Percentiles rank a stretch among this genome's conserved stretches.
phyloP scores from a whole-genome alignment of 2,113 vertebrate species.

The Macroglossus sobrinus region DNA sequence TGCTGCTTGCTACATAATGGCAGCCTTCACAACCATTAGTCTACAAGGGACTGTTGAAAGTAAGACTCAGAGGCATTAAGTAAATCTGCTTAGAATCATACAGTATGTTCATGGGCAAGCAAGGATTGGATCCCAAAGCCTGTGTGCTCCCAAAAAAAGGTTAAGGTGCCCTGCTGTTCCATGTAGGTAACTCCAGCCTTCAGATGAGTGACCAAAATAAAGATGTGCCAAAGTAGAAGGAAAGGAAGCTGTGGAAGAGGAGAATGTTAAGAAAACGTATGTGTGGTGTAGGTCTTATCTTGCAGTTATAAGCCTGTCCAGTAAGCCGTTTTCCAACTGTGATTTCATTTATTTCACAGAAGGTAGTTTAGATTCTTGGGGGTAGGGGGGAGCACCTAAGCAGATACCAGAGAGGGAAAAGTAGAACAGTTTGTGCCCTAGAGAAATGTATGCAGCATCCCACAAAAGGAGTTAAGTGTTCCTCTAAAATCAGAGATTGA shows the following conservation, averaged over 20 bases:
- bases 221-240: not conserved
- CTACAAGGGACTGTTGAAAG: not conserved
- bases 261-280: not conserved
- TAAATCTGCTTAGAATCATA: not conserved
- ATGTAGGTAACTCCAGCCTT: not conserved
- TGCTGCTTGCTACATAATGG: not conserved
- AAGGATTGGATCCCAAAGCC: not conserved
- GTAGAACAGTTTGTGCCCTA: constrained; percentile 86
- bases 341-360: constrained; percentile 83
- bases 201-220: not conserved
- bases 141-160: not conserved
- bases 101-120: not conserved
- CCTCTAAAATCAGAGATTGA: constrained; percentile 88
- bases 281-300: constrained; percentile 48
- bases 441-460: constrained; percentile 84
- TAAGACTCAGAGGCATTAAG: not conserved
- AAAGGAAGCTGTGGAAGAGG: not conserved
- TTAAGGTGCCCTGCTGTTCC: not conserved
- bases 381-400: constrained; percentile 69
- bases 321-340: constrained; percentile 79
- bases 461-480: constrained; percentile 83
- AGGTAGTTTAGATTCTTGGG: constrained; percentile 80
- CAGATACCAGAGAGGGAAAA: constrained; percentile 83
- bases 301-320: constrained; percentile 50
- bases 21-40: not conserved